phyloP scores from a whole-genome alignment of 2,797 vertebrate species.

The Steatocranus sp. region DNA sequence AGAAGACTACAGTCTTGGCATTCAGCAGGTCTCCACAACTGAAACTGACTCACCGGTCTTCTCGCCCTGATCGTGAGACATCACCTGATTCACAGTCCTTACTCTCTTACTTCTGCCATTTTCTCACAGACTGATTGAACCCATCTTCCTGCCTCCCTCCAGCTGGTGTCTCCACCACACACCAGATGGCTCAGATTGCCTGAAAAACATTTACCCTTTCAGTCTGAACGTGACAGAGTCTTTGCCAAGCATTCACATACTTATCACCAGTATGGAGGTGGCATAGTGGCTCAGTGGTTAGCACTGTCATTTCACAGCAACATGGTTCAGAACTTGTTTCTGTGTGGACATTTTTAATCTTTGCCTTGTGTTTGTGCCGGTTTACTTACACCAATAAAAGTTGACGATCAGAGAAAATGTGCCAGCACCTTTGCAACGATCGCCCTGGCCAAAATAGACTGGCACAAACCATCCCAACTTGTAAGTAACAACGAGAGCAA shows the following conservation, averaged over 20 bases:
- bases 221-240: conserved; percentile 50
- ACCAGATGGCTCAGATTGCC: conserved; percentile 68
- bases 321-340: background rate
- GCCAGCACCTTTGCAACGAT: background rate
- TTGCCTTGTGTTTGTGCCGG: background rate
- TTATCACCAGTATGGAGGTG: conserved; percentile 29
- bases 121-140: conserved; percentile 33
- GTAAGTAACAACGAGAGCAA: background rate
- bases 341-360: background rate
- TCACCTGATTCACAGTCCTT: conserved; percentile 42
- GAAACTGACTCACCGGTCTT: conserved; percentile 31
- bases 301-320: conserved; percentile 25
- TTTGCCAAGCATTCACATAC: conserved; percentile 37
- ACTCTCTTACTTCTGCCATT: conserved; percentile 37
- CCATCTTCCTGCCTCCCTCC: conserved; percentile 50
- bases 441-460: background rate
- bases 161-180: conserved; percentile 68
- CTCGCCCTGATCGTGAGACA: conserved; percentile 25
- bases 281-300: conserved; percentile 27
- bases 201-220: conserved; percentile 66
- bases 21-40: background rate
- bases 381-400: background rate
- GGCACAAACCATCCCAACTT: background rate
- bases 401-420: background rate
- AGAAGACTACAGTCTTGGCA: background rate